Base-by-base conservation (phyloP, 2,113 vertebrate species). In the Bos indicus region DNA sequence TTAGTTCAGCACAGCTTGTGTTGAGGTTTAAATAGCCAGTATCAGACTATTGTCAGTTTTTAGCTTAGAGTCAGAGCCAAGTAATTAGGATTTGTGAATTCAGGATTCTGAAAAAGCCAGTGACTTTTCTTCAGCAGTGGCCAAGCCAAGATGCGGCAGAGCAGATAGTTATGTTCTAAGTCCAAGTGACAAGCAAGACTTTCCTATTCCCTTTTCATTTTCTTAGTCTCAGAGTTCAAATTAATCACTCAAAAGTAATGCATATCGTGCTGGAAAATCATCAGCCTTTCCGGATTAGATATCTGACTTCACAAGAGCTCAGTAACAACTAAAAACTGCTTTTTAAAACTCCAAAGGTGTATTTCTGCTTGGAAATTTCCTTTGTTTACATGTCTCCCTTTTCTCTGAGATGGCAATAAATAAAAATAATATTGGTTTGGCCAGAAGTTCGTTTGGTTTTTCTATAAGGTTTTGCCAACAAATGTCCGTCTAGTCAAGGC, bases 1-100 rank as follows among this genome's bases (percentile, higher is more conserved):
- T 90, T 90, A 82, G 59, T 77, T 97, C n/a, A 80, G 51, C 57
- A 88, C 46, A 81, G 28, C 74, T 94, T 88, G 56, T 94, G 59
- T 11, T 95, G 52, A 90, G 60, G 30, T 67, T 94, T 59, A 83
- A 94, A 43, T 26, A 81, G 56, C 84, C 46, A 23, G 6, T 15
- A 60, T 46, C 67, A 94, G 59, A 94, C 51, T 48, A 19, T 87
- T 71, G 5, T 92, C 51, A 59, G 19, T 33, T 85, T 78, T 91
- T 28, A 93, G 33, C 30, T 14, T 59, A 48, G 77, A 89, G 23
- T 87, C 30, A 48, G 46, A 95, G 81, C 48, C 23, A 83, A n/a
- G 19, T 17, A 86, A 1, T 78, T 88, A 57, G 62, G 30, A 36
- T 86, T 5, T 91, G 26, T 97, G 48, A 89, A 86, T 95, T 96